Conservation (phyloP, 2,797 vertebrate species). For the Capromys pilorides region DNA sequence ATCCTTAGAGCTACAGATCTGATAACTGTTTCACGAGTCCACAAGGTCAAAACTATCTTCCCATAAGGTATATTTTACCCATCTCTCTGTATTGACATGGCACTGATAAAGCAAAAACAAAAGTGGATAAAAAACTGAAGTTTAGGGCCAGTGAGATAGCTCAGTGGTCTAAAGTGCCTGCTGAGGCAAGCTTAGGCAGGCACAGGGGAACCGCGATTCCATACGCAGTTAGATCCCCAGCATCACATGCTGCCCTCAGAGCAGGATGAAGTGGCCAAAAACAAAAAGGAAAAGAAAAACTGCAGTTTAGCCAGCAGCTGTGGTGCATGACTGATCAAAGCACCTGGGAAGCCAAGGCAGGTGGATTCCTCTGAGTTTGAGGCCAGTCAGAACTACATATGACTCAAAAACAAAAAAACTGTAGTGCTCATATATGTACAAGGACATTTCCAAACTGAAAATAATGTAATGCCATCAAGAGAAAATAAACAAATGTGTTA, state of each 20-base stretch:
- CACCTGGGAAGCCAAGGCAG: too few relatives aligned
- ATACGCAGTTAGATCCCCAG: too few relatives aligned
- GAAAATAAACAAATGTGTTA: background rate
- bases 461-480: conserved; percentile 4
- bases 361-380: background rate
- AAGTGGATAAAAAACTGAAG: background rate
- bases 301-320: too few relatives aligned
- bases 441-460: conserved; percentile 42
- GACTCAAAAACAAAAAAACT: background rate
- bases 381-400: background rate
- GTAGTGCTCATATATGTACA: background rate
- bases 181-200: too few relatives aligned
- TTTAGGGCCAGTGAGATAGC: too few relatives aligned
- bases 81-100: background rate
- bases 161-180: too few relatives aligned
- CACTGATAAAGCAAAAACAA: background rate
- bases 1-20: background rate
- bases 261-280: too few relatives aligned
- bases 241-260: too few relatives aligned
- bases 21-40: background rate
- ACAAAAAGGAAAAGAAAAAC: too few relatives aligned
- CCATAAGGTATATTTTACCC: background rate
- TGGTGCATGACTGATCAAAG: too few relatives aligned
- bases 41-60: background rate
- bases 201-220: too few relatives aligned